A percentile compares a stretch with the other conserved stretches of the same genome.
phyloP scores from a whole-genome alignment of 1,140 invertebrate genomes.

The Drosophila lowei region DNA sequence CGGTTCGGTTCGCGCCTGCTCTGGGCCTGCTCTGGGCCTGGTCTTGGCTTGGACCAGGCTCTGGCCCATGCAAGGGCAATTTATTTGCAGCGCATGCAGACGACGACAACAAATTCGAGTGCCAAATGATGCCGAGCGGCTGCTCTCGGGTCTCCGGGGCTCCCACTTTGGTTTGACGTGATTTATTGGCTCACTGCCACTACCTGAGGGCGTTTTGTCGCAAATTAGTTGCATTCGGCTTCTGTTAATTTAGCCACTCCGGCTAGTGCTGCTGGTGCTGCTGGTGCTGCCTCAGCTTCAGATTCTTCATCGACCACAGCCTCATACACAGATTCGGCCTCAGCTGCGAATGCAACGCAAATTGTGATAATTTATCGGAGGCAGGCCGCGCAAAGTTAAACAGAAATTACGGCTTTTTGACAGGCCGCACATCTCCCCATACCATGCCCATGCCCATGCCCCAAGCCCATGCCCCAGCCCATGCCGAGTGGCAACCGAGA shows the following conservation, averaged over 20 bases:
- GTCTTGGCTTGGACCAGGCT: slow-evolving; percentile 16
- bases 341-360: slow-evolving; percentile 70
- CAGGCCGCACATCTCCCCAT: slow-evolving; percentile 31
- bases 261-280: neutral
- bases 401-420: slow-evolving; percentile 69
- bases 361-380: slow-evolving; percentile 81
- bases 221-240: slow-evolving; percentile 82
- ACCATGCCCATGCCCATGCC: neutral
- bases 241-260: slow-evolving; percentile 75
- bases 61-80: slow-evolving; percentile 46
- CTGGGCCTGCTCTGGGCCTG: slow-evolving; percentile 1
- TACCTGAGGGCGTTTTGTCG: slow-evolving; percentile 81
- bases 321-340: neutral
- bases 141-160: slow-evolving; percentile 21
- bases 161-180: slow-evolving; percentile 74
- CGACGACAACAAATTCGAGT: slow-evolving; percentile 80
- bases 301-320: neutral
- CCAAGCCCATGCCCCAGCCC: no score
- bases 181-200: slow-evolving; percentile 72
- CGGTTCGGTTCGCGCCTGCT: slow-evolving; percentile 28
- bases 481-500: slow-evolving; percentile 2
- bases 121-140: slow-evolving; percentile 74
- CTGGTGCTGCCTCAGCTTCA: slow-evolving; percentile 30
- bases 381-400: slow-evolving; percentile 65
- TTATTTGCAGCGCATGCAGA: slow-evolving; percentile 75